Percentiles rank a stretch among this genome's conserved stretches.
Evolutionary conservation across 2,888 invertebrate species (phyloP).

Genomic region (Cryptophagus acutangulus): DNA sequence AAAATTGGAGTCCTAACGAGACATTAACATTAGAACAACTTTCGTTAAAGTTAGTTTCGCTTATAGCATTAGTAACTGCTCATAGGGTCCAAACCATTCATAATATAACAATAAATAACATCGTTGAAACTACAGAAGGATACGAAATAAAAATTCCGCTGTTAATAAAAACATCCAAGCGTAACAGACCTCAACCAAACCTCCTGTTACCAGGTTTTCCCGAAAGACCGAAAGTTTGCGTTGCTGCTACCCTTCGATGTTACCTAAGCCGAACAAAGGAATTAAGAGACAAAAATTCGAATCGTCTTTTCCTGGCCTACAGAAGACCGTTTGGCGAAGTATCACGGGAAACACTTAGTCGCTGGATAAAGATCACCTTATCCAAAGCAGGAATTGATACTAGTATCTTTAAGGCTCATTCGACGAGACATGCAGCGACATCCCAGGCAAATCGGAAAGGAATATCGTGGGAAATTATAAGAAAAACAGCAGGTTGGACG

Average conservation of each 20-base stretch:
- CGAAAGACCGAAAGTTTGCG: constrained; percentile 20
- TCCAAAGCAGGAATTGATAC: constrained; percentile 9
- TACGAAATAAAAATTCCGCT: constrained; percentile 19
- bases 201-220: constrained; percentile 17
- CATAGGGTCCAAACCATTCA: constrained; percentile 21
- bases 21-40: constrained; percentile 12
- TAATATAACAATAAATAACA: constrained; percentile 14
- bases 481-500: constrained; percentile 23
- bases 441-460: constrained; percentile 13
- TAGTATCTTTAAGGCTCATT: constrained; percentile 10
- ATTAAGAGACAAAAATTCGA: not conserved
- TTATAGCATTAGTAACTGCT: constrained; percentile 23
- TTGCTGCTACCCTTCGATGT: constrained; percentile 12
- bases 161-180: constrained; percentile 13
- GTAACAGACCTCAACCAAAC: constrained; percentile 14
- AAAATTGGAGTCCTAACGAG: too few species aligned
- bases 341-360: constrained; percentile 2
- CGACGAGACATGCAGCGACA: constrained; percentile 9
- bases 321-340: constrained; percentile 17
- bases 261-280: constrained; percentile 16
- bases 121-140: constrained; percentile 8
- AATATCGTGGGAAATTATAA: constrained; percentile 16
- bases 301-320: not conserved
- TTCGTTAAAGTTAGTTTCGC: constrained; percentile 18
- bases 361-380: constrained; percentile 11